A percentile compares a stretch with the other conserved stretches of the same genome.
Conservation (phyloP, 2,113 vertebrate genomes). For the Oophaga pumilio region DNA sequence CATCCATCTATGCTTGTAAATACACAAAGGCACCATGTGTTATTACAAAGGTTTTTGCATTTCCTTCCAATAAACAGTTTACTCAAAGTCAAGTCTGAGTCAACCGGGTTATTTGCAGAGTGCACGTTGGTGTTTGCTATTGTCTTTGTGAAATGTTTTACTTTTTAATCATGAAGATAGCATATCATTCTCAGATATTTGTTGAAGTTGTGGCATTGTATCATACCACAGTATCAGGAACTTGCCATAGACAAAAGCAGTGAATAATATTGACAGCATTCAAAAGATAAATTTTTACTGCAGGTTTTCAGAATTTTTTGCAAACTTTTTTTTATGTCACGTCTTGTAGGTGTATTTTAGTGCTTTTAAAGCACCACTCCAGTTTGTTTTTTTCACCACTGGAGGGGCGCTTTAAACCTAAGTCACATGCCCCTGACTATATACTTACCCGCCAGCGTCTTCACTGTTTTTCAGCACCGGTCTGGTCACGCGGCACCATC, state of each 20-base stretch:
- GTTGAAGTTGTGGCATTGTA: constrained; percentile 10
- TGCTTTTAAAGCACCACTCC: too few species aligned
- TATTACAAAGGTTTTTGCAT: not conserved
- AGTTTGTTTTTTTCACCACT: too few species aligned
- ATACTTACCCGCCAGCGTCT: too few species aligned
- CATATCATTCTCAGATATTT: constrained; percentile 33
- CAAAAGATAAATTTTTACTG: too few species aligned
- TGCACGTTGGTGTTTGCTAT: not conserved
- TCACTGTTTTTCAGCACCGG: too few species aligned
- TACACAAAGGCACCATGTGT: not conserved
- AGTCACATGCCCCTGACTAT: too few species aligned
- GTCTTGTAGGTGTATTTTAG: too few species aligned
- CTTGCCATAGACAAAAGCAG: not conserved
- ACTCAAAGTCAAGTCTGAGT: not conserved
- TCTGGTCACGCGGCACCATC: too few species aligned
- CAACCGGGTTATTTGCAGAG: not conserved
- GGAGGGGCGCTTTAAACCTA: too few species aligned
- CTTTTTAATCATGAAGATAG: constrained; percentile 46
- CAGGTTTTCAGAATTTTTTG: too few species aligned
- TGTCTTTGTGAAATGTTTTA: constrained; percentile 31
- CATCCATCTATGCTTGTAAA: not conserved
- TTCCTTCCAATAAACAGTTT: constrained; percentile 7
- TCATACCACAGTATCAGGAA: not conserved
- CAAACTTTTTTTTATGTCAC: too few species aligned
- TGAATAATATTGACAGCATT: too few species aligned